Evolutionary conservation across 2,888 invertebrate genomes (phyloP).

Genomic region (Limnephilus rhombicus): DNA sequence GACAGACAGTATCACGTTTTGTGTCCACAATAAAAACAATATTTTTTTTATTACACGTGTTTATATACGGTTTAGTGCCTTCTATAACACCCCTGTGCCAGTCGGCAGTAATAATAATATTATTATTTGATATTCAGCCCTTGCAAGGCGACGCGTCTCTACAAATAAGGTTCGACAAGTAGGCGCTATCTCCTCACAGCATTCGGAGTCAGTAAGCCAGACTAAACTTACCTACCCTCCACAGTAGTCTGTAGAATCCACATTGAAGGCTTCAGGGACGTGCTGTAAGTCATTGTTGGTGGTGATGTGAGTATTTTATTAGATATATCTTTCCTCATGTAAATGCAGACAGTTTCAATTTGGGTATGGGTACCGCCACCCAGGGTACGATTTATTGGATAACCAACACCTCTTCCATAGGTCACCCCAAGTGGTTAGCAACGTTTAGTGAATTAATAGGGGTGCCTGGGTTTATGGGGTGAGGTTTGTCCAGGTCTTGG

Average conservation of each 20-base stretch:
- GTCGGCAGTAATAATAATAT: not conserved
- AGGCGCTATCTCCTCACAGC: not conserved
- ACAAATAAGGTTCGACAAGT: constrained; percentile 1
- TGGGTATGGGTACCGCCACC: too few relatives aligned
- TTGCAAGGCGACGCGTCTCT: not conserved
- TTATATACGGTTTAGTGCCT: not conserved
- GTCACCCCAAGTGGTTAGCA: too few relatives aligned
- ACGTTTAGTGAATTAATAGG: too few relatives aligned
- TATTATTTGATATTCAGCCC: not conserved
- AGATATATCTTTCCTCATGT: too few relatives aligned
- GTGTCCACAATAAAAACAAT: not conserved
- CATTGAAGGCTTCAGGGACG: not conserved
- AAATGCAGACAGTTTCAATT: too few relatives aligned
- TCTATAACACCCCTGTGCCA: not conserved
- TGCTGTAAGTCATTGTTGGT: not conserved
- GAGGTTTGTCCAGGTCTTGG: too few relatives aligned
- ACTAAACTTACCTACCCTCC: not conserved
- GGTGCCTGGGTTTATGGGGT: too few relatives aligned
- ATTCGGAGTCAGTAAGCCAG: not conserved
- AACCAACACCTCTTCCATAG: too few relatives aligned
- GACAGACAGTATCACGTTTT: not conserved
- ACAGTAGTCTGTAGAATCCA: not conserved
- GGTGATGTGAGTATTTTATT: too few relatives aligned
- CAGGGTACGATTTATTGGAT: too few relatives aligned
- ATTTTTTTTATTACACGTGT: not conserved